Conservation (phyloP, 2,797 vertebrate genomes). For the Tangara arthus region DNA sequence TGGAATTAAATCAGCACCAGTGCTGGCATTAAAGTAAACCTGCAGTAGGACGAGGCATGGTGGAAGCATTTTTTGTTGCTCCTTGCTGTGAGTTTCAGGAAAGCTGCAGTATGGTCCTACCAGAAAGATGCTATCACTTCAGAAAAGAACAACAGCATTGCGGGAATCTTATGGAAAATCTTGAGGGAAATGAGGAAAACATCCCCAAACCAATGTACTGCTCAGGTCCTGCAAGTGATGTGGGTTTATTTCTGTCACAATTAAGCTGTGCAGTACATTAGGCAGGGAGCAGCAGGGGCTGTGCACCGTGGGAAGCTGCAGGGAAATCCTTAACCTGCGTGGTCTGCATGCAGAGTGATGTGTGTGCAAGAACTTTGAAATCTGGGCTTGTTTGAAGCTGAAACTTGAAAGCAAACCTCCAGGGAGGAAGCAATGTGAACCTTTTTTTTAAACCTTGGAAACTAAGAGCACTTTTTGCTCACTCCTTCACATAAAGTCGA, state of each 20-base stretch:
- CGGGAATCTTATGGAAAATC: background rate
- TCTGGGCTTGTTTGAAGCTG: conserved; percentile 16
- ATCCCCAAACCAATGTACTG: background rate
- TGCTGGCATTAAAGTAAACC: background rate
- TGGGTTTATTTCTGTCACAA: background rate
- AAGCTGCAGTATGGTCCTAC: background rate
- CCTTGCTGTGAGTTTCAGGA: background rate
- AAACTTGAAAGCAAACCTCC: conserved; percentile 43
- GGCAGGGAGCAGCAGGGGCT: background rate
- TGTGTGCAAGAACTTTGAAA: background rate
- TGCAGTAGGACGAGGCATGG: background rate
- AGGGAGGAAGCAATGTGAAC: background rate
- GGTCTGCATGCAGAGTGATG: background rate
- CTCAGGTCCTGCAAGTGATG: background rate
- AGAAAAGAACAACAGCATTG: fast-evolving
- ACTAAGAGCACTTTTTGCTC: background rate
- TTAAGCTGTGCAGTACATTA: background rate
- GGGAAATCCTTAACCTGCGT: background rate
- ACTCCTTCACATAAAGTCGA: background rate
- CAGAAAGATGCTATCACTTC: background rate
- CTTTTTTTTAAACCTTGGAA: background rate
- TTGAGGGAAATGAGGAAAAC: background rate
- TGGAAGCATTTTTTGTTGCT: background rate
- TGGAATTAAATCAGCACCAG: background rate
- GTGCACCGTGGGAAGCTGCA: background rate